Percentiles rank a stretch among this genome's conserved stretches.
Conservation (phyloP, 2,113 vertebrate genomes). For the Acanthochromis polyacanthus region DNA sequence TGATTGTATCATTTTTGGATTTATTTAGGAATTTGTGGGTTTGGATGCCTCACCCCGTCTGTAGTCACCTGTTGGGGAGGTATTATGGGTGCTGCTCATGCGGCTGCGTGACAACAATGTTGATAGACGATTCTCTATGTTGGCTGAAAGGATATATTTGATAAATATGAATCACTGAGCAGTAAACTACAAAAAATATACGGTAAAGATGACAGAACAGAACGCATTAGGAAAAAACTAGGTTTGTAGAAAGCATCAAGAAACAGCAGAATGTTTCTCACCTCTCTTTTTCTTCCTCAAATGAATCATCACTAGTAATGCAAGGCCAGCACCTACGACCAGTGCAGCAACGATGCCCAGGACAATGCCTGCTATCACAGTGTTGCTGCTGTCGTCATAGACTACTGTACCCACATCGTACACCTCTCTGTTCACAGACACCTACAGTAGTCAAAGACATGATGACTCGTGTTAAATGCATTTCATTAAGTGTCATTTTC, state of each 20-base stretch:
- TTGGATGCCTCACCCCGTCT: conserved; percentile 73
- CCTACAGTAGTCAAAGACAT: conserved; percentile 54
- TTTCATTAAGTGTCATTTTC: not conserved
- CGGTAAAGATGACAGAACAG: not conserved
- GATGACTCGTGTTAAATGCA: not conserved
- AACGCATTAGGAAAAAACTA: not conserved
- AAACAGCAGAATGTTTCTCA: conserved; percentile 56
- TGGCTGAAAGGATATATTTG: conserved; percentile 65
- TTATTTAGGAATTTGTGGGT: not conserved
- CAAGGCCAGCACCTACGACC: conserved; percentile 74
- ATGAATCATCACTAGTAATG: conserved; percentile 76
- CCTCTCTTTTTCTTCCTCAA: conserved; percentile 84
- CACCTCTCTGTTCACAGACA: conserved; percentile 82
- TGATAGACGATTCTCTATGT: conserved; percentile 75
- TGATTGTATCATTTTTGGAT: too few species aligned
- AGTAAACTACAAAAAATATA: not conserved
- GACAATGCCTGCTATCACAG: conserved; percentile 76
- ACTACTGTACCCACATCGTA: conserved; percentile 87
- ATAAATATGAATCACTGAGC: not conserved
- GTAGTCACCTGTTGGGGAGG: conserved; percentile 79
- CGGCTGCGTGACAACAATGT: conserved; percentile 54
- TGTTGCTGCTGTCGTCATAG: conserved; percentile 31
- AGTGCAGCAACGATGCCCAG: conserved; percentile 84
- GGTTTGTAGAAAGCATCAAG: not conserved
- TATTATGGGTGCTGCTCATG: conserved; percentile 23